These are phyloP conservation scores for Monopis laevigella DNA, from an alignment of 2,888 invertebrate species.

Conservation along the genomic window DNA sequence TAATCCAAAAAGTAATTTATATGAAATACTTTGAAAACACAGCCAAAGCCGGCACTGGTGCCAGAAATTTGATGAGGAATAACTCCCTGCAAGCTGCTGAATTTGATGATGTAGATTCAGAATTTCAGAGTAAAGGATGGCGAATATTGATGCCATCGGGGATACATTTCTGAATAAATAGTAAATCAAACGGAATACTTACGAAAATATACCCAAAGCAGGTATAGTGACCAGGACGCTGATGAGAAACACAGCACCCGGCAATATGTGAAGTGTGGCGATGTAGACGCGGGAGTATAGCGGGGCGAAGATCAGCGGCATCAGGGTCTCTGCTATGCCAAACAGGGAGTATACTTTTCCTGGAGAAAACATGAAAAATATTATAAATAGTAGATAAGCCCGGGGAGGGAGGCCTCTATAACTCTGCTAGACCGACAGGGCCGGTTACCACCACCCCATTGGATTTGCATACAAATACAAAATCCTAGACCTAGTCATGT, in stretches of 20 bases:
- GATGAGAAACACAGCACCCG: slow-evolving; percentile 75
- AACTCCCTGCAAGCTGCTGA: slow-evolving; percentile 74
- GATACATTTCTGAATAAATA: no score
- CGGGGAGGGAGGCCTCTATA: no score
- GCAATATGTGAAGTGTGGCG: slow-evolving; percentile 70
- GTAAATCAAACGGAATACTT: no score
- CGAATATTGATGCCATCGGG: no score
- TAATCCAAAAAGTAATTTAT: no score
- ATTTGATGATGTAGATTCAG: no score
- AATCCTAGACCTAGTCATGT: no score
- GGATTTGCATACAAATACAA: no score
- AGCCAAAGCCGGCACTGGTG: slow-evolving; percentile 71
- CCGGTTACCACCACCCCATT: no score
- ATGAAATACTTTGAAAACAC: slow-evolving; percentile 69
- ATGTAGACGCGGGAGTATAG: slow-evolving; percentile 77
- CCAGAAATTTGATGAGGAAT: slow-evolving; percentile 73
- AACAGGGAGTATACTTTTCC: slow-evolving; percentile 78
- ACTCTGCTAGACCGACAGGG: no score
- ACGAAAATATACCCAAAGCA: slow-evolving; percentile 73
- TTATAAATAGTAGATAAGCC: background rate
- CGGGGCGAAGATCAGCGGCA: slow-evolving; percentile 76
- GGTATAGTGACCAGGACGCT: slow-evolving; percentile 73
- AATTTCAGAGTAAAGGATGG: no score
- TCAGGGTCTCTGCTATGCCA: slow-evolving; percentile 75
- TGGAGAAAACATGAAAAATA: slow-evolving; percentile 31